Percentiles rank a stretch among this genome's conserved stretches.
Conservation (phyloP, 2,888 invertebrate species). For the Macrosiphum euphorbiae region DNA sequence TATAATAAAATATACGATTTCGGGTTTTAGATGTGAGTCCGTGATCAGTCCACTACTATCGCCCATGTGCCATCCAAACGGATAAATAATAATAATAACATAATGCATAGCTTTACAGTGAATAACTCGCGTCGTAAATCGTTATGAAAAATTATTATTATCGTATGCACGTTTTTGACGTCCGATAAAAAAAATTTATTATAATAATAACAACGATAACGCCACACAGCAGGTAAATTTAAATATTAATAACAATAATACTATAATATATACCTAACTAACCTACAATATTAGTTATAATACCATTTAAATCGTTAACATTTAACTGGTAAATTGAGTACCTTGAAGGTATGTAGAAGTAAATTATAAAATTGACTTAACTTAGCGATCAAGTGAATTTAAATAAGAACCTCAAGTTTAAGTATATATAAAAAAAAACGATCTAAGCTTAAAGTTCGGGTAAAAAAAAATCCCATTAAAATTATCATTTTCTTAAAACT, state of each 20-base stretch:
- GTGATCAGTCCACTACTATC: neutral
- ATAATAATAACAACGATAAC: neutral
- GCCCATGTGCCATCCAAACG: neutral
- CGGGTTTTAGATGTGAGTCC: too few relatives aligned
- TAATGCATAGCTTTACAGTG: neutral
- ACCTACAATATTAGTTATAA: neutral
- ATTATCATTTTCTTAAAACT: neutral
- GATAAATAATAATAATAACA: neutral
- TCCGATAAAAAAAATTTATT: neutral
- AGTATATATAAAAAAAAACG: neutral
- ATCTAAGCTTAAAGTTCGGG: neutral
- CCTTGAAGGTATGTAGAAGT: too few relatives aligned
- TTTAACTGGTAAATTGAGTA: neutral
- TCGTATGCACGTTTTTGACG: neutral
- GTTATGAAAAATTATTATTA: neutral
- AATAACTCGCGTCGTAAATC: neutral
- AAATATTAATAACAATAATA: neutral
- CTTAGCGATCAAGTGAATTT: neutral
- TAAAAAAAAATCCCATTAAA: neutral
- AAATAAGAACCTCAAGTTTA: neutral
- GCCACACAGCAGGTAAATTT: neutral
- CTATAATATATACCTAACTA: neutral
- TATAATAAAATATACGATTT: constrained; percentile 13
- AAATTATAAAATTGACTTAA: too few relatives aligned
- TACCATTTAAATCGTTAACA: too few relatives aligned